These are phyloP conservation scores for Porites rus DNA, from an alignment of 92 coral and sea anemone species.

Conservation along the genomic window DNA sequence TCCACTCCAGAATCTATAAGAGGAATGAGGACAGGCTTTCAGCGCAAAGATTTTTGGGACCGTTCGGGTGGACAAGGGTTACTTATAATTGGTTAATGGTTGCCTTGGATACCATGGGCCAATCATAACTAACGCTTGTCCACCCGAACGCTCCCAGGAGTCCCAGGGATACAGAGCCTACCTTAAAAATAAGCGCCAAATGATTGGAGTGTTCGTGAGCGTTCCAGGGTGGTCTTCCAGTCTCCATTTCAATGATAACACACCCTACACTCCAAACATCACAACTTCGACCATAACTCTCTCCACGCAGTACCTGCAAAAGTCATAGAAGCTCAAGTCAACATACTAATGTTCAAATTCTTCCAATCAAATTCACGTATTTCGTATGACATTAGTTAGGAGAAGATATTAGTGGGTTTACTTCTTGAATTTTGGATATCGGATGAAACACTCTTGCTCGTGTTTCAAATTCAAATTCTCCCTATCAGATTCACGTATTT, in stretches of 20 bases:
- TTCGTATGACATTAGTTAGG: too few relatives aligned
- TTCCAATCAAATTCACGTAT: background rate
- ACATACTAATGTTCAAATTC: background rate
- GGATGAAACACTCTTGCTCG: too few relatives aligned
- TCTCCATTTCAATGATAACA: slow-evolving; percentile 92
- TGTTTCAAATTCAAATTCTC: background rate
- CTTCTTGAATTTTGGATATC: too few relatives aligned
- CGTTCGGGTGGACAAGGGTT: too few relatives aligned
- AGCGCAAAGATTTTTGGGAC: too few relatives aligned
- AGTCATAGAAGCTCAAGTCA: background rate
- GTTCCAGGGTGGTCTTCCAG: slow-evolving; percentile 98
- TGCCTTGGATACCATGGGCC: too few relatives aligned
- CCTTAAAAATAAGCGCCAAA: slow-evolving; percentile 94
- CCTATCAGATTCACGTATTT: background rate
- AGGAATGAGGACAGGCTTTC: too few relatives aligned
- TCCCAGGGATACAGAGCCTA: background rate
- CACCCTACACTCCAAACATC: slow-evolving; percentile 99
- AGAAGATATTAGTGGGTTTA: too few relatives aligned
- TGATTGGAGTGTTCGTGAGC: slow-evolving; percentile 98
- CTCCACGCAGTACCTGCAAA: slow-evolving; percentile 92
- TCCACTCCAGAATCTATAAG: too few relatives aligned
- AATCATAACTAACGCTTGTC: too few relatives aligned
- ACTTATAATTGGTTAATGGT: too few relatives aligned
- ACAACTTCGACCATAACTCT: slow-evolving; percentile 96
- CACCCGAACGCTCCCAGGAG: too few relatives aligned